Evolutionary conservation across 2,888 invertebrate genomes (phyloP).

Genomic region (Leptinotarsa juncta): DNA sequence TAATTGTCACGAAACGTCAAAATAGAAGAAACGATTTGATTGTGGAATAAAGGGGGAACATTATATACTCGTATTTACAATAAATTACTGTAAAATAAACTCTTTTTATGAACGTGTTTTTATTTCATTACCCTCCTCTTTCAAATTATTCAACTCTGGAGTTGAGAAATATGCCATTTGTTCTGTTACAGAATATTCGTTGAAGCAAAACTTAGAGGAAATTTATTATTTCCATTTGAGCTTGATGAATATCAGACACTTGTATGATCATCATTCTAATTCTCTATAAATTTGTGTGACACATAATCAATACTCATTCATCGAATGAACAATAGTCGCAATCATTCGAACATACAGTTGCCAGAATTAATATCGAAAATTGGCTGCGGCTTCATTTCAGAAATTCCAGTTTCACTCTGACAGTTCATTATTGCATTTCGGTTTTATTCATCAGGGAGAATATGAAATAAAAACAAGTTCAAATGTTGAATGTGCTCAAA

Average conservation of each 20-base stretch:
- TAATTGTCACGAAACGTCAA: too few species aligned
- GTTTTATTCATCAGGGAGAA: constrained; percentile 1
- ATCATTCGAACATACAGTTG: constrained; percentile 10
- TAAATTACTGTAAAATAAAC: constrained; percentile 17
- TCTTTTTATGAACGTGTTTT: constrained; percentile 22
- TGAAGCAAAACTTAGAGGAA: too few species aligned
- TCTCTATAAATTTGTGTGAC: not conserved
- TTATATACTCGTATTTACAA: not conserved
- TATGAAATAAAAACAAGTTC: constrained; percentile 34
- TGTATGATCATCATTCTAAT: not conserved
- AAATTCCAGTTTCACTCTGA: not conserved
- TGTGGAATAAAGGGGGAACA: not conserved
- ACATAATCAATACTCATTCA: not conserved
- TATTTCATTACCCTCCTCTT: constrained; percentile 16
- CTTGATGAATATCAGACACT: not conserved
- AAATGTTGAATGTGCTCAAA: not conserved
- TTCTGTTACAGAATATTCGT: not conserved
- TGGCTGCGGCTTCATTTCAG: not conserved
- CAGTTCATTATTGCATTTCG: not conserved
- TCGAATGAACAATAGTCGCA: not conserved
- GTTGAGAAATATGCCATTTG: not conserved
- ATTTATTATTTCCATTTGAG: not conserved
- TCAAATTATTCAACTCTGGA: not conserved
- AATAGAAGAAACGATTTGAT: too few species aligned
- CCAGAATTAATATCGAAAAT: constrained; percentile 11